Evolutionary conservation across 2,888 invertebrate species (phyloP).

Genomic region (Hirtodrosophila trivittata): DNA sequence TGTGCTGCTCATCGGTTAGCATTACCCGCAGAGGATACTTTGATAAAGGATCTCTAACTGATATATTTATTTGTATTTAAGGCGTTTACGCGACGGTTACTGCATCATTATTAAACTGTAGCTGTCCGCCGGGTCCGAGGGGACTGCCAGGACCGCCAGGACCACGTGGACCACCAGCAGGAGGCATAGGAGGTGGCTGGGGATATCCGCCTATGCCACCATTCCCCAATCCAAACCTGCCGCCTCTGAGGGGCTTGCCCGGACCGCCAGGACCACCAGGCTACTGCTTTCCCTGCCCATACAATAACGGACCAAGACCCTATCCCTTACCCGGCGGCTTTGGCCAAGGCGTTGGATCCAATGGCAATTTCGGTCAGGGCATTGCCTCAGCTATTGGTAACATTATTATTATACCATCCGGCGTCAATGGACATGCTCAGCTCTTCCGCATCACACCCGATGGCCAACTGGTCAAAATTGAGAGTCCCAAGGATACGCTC

Average conservation of each 20-base stretch:
- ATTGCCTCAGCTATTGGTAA: conserved; percentile 55
- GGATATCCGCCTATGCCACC: conserved; percentile 53
- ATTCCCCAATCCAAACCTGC: conserved; percentile 33
- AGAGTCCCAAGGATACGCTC: conserved; percentile 38
- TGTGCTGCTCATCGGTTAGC: conserved; percentile 56
- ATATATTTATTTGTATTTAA: background rate
- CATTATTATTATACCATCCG: conserved; percentile 59
- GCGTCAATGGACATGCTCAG: conserved; percentile 39
- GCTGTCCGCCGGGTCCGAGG: conserved; percentile 70
- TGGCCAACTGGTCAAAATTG: conserved; percentile 57
- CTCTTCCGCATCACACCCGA: conserved; percentile 64
- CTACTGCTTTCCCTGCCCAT: conserved; percentile 66
- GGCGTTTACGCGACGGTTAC: conserved; percentile 34
- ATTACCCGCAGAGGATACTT: too few species aligned
- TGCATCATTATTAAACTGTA: conserved; percentile 66
- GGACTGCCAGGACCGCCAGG: conserved; percentile 54
- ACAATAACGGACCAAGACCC: conserved; percentile 7
- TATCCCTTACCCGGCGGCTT: too few species aligned
- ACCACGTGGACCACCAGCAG: conserved; percentile 54
- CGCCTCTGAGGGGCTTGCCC: conserved; percentile 58
- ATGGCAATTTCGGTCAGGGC: conserved; percentile 8
- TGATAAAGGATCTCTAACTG: background rate
- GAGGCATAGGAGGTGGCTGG: conserved; percentile 43
- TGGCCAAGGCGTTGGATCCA: conserved; percentile 18
- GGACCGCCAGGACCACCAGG: conserved; percentile 72